Conservation (phyloP, 2,797 vertebrate species). For the Xiphorhynchus erythropygius region DNA sequence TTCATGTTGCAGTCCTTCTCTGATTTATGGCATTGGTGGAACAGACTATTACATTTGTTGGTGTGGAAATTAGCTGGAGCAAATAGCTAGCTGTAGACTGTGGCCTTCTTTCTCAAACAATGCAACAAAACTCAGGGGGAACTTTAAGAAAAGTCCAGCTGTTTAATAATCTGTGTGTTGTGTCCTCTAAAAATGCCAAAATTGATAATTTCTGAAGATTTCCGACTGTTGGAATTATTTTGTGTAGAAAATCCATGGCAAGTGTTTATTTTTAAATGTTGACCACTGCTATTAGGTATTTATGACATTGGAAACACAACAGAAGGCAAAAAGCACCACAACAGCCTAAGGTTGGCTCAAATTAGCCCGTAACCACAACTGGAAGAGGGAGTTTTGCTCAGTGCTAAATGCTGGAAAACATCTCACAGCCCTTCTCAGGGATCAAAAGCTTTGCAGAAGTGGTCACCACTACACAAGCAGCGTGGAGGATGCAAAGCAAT, state of each 20-base stretch:
- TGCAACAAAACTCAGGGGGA: not conserved
- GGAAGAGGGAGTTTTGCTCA: not conserved
- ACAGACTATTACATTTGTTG: not conserved
- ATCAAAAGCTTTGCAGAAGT: not conserved
- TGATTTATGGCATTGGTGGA: not conserved
- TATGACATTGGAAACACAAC: not conserved
- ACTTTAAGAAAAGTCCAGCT: not conserved
- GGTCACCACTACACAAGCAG: not conserved
- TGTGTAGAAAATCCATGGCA: not conserved
- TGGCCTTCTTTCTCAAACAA: not conserved
- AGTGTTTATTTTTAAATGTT: not conserved
- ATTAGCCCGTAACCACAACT: not conserved
- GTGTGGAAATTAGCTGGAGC: not conserved
- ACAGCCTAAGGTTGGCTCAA: not conserved
- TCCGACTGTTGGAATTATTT: not conserved
- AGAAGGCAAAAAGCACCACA: not conserved
- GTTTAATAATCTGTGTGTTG: not conserved
- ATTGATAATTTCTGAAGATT: not conserved
- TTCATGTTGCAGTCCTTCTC: rapidly evolving
- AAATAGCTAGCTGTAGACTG: not conserved
- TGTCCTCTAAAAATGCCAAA: not conserved
- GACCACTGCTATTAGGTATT: not conserved
- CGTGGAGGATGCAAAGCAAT: not conserved
- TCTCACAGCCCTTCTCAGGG: rapidly evolving
- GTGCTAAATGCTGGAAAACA: not conserved